phyloP scores from a whole-genome alignment of 2,113 vertebrate species.

The Myrmophylax atrothorax region DNA sequence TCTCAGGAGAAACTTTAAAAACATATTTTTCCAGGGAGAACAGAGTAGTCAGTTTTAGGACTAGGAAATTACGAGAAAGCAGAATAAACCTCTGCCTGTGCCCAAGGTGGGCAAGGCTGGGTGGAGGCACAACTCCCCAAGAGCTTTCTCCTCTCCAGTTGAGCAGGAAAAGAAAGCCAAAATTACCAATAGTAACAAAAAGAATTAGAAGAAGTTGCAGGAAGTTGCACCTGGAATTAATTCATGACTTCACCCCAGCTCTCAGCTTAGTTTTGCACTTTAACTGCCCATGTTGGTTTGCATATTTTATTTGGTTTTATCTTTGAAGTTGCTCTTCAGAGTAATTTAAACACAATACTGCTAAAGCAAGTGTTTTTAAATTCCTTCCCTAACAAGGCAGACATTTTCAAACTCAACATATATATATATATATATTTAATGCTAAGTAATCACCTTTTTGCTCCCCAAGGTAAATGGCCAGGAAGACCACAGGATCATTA shows the following conservation, averaged over 20 bases:
- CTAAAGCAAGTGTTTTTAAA: not conserved
- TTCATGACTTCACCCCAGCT: not conserved
- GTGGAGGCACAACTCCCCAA: accelerated
- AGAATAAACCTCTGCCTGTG: not conserved
- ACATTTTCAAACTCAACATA: not conserved
- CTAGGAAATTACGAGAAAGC: accelerated
- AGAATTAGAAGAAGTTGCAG: not conserved
- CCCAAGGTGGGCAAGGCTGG: not conserved
- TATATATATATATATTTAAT: not conserved
- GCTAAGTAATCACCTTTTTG: not conserved
- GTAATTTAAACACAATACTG: not conserved
- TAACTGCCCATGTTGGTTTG: not conserved
- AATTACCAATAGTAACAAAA: accelerated
- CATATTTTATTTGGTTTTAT: not conserved
- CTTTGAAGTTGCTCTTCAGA: not conserved
- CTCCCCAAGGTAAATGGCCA: not conserved
- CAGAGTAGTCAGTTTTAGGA: not conserved
- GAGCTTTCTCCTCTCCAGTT: accelerated
- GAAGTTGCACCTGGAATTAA: not conserved
- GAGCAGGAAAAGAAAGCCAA: not conserved
- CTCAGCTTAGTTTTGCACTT: not conserved
- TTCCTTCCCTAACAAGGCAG: not conserved
- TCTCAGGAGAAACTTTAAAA: not conserved
- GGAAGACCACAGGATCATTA: not conserved
- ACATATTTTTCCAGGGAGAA: not conserved